Percentiles rank a stretch among this genome's conserved stretches.
These are phyloP conservation scores for Ondatra zibethicus DNA, from an alignment of 2,113 vertebrate species.

Conservation along the genomic window DNA sequence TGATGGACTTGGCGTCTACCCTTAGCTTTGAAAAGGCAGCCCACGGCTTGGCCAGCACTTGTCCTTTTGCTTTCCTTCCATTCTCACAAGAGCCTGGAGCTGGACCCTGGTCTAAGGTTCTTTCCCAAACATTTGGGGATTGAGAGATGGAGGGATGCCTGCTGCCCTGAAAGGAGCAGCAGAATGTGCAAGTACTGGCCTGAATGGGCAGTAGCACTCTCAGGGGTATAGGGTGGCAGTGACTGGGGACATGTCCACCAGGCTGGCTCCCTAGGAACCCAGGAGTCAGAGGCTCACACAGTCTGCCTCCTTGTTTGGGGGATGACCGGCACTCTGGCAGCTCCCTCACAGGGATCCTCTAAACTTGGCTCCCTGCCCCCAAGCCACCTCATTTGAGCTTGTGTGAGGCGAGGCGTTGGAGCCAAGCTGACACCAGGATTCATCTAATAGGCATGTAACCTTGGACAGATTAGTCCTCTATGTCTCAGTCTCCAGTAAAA, in stretches of 20 bases:
- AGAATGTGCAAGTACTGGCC: background rate
- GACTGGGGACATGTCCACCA: background rate
- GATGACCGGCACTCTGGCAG: background rate
- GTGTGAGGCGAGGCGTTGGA: background rate
- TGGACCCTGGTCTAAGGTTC: background rate
- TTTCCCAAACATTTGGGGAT: background rate
- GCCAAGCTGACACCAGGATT: background rate
- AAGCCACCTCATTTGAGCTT: background rate
- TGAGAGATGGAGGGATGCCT: background rate
- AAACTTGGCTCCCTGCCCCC: background rate
- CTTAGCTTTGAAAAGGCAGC: constrained; percentile 53
- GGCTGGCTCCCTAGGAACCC: background rate
- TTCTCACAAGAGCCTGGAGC: background rate
- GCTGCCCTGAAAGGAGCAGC: background rate
- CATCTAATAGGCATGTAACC: background rate
- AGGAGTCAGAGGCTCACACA: background rate
- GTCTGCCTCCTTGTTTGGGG: background rate
- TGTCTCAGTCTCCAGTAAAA: constrained; percentile 19
- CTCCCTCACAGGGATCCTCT: background rate
- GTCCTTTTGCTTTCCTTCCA: constrained; percentile 16
- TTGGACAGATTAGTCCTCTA: background rate
- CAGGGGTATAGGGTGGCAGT: background rate
- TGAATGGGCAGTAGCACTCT: background rate
- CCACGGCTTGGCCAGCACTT: background rate
- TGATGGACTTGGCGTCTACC: background rate